Percentiles rank a stretch among this genome's conserved stretches.
These are phyloP conservation scores for Eclectus roratus DNA, from an alignment of 2,113 vertebrate species.

Conservation along the genomic window DNA sequence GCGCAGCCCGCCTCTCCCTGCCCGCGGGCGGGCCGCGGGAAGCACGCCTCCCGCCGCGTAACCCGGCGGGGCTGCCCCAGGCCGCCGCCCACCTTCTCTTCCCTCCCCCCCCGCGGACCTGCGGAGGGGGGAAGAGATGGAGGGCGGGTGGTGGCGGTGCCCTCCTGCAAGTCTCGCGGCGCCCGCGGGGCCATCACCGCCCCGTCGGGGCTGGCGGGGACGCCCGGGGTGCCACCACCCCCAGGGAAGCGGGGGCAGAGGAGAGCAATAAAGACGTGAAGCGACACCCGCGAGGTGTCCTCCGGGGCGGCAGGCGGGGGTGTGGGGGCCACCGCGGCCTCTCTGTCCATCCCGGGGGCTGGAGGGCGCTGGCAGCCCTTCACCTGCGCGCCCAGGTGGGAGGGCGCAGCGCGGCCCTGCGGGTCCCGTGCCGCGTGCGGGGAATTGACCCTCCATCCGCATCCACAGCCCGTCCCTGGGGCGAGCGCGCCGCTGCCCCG, in stretches of 20 bases:
- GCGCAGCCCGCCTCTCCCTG: neutral
- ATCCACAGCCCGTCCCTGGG: neutral
- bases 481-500: neutral
- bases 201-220: neutral
- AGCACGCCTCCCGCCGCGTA: neutral
- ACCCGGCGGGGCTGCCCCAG: neutral
- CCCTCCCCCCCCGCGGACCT: too few relatives aligned
- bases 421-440: neutral
- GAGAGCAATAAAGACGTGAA: neutral
- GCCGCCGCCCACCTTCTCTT: neutral
- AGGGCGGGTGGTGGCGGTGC: neutral
- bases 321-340: neutral
- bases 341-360: too few relatives aligned
- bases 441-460: neutral
- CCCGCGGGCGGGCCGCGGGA: neutral
- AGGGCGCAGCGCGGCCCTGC: neutral
- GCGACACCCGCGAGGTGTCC: neutral
- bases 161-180: neutral
- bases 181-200: neutral
- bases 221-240: neutral
- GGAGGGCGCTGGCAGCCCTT: neutral
- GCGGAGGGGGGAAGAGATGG: neutral
- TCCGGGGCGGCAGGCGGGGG: neutral
- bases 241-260: too few relatives aligned
- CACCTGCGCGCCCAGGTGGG: neutral